A percentile compares a stretch with the other conserved stretches of the same genome.
Evolutionary conservation across 2,888 invertebrate species (phyloP).

Genomic region (Machimus atricapillus): DNA sequence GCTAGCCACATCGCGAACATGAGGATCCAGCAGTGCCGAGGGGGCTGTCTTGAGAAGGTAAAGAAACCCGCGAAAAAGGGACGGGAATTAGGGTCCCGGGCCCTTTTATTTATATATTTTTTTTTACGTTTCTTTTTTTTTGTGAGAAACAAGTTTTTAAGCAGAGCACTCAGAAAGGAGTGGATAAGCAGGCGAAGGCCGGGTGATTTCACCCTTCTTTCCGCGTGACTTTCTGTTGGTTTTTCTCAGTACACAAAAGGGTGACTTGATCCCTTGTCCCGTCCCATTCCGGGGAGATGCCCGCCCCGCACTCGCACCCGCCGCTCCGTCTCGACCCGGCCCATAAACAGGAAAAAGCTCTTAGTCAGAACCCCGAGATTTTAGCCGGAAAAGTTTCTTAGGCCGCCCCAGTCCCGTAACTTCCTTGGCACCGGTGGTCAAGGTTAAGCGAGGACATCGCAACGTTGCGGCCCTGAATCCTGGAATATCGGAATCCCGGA

Average conservation of each 20-base stretch:
- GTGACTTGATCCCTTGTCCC: background rate
- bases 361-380: constrained; percentile 9
- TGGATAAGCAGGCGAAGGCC: background rate
- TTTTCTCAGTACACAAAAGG: background rate
- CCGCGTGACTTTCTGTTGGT: background rate
- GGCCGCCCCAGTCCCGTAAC: background rate
- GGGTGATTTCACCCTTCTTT: background rate
- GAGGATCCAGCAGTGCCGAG: constrained; percentile 55
- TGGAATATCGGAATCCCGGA: background rate
- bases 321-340: background rate
- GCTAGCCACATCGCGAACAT: constrained; percentile 21
- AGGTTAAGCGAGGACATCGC: constrained; percentile 10
- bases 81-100: background rate
- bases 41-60: constrained; percentile 57
- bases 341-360: constrained; percentile 32
- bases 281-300: background rate
- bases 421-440: constrained; percentile 4
- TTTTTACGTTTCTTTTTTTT: background rate
- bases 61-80: constrained; percentile 14
- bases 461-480: background rate
- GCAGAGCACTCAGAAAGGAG: background rate
- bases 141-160: background rate
- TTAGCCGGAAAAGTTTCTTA: background rate
- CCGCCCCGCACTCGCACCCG: background rate
- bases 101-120: background rate